Percentiles rank a stretch among this genome's conserved stretches.
phyloP scores from a whole-genome alignment of 1,140 invertebrate species.

The Drosophila orosa region DNA sequence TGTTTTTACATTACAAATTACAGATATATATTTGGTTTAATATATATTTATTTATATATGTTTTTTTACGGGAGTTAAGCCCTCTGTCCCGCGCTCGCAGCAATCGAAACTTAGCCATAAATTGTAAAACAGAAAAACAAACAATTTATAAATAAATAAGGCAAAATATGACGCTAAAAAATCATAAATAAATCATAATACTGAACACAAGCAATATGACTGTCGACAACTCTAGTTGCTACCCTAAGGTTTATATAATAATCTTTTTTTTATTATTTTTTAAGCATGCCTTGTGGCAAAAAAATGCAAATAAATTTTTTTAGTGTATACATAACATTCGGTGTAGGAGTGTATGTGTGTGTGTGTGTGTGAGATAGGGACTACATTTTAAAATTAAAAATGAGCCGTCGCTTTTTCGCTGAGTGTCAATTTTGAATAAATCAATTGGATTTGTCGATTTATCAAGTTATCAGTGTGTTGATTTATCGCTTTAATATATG shows the following conservation, averaged over 20 bases:
- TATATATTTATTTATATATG: constrained; percentile 40
- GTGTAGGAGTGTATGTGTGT: constrained; percentile 5
- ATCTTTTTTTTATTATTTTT: constrained; percentile 38
- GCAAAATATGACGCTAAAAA: constrained; percentile 45
- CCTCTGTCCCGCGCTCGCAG: constrained; percentile 50
- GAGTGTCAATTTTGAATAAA: constrained; percentile 16
- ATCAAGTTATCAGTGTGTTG: neutral
- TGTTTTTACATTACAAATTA: constrained; percentile 46
- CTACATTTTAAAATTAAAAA: constrained; percentile 57
- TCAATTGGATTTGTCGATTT: neutral
- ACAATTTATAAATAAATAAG: constrained; percentile 46
- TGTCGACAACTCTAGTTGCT: constrained; percentile 33
- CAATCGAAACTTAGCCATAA: constrained; percentile 19
- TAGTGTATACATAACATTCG: constrained; percentile 21
- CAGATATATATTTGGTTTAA: constrained; percentile 17
- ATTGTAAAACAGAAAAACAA: constrained; percentile 47
- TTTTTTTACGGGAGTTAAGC: constrained; percentile 12
- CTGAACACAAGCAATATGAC: constrained; percentile 72
- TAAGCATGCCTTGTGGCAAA: constrained; percentile 35
- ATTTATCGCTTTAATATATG: too few species aligned
- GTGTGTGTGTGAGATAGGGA: constrained; percentile 10
- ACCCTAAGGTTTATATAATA: constrained; percentile 26
- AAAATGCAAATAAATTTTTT: constrained; percentile 52
- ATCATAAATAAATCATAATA: constrained; percentile 66
- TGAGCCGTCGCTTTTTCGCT: constrained; percentile 25